Conservation (phyloP, 2,888 invertebrate species). For the Sarcophaga caerulescens region DNA sequence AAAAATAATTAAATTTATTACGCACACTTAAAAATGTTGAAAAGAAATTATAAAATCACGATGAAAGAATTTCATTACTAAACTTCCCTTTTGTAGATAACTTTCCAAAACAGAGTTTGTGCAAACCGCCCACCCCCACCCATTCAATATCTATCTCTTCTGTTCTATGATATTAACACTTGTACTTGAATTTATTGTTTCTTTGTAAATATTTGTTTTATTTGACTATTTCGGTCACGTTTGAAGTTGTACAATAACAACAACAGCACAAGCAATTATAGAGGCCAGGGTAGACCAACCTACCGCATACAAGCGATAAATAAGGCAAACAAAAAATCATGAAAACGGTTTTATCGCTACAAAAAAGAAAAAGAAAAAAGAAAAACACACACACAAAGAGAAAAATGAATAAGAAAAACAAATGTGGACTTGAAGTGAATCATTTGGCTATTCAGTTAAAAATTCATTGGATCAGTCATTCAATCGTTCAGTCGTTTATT, state of each 20-base stretch:
- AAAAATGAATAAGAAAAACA: not conserved
- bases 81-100: no score
- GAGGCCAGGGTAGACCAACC: slow-evolving; percentile 25
- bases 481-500: no score
- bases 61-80: no score
- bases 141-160: not conserved
- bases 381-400: not conserved
- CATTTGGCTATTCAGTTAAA: not conserved
- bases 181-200: slow-evolving; percentile 13
- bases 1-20: no score
- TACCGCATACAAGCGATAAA: not conserved
- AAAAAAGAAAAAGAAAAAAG: not conserved
- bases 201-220: slow-evolving; percentile 1
- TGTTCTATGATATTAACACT: not conserved
- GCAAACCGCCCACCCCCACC: not conserved
- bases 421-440: not conserved
- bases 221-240: slow-evolving; percentile 46
- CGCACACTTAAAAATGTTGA: no score
- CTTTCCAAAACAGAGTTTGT: not conserved
- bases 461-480: not conserved
- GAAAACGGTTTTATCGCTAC: not conserved
- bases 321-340: not conserved
- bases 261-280: not conserved
- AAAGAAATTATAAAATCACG: no score
- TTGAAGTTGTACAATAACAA: slow-evolving; percentile 28